These are phyloP conservation scores for Tupaia tana DNA, from an alignment of 2,113 vertebrate species.

Conservation along the genomic window DNA sequence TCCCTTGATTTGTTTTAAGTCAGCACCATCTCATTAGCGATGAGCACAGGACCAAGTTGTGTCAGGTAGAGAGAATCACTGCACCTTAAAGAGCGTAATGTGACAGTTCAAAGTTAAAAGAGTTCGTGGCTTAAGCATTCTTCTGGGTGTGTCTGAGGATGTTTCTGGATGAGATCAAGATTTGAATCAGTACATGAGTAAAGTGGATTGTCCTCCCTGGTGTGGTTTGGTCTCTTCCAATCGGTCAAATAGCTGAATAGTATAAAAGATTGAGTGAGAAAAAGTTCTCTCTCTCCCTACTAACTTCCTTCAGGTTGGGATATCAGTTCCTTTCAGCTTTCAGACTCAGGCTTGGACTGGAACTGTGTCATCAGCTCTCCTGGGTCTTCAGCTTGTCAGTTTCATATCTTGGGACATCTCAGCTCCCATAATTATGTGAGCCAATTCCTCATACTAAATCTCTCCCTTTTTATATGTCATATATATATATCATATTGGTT, in stretches of 20 bases:
- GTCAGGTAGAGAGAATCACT: slow-evolving; percentile 27
- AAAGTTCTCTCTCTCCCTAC: not conserved
- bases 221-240: not conserved
- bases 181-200: not conserved
- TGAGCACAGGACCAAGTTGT: not conserved
- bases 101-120: not conserved
- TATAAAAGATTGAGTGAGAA: not conserved
- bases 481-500: not conserved
- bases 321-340: not conserved
- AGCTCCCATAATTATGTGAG: not conserved
- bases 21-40: slow-evolving; percentile 49
- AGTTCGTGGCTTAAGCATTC: not conserved
- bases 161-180: not conserved
- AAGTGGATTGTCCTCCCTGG: not conserved
- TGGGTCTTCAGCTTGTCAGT: not conserved
- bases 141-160: not conserved
- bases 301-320: not conserved
- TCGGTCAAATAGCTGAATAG: not conserved
- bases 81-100: too few relatives aligned
- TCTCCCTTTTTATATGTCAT: not conserved
- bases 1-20: slow-evolving; percentile 47
- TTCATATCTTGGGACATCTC: not conserved
- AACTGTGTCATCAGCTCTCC: not conserved
- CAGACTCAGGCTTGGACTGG: not conserved
- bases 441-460: not conserved